A percentile compares a stretch with the other conserved stretches of the same genome.
Evolutionary conservation across 2,113 vertebrate species (phyloP).

Genomic region (Urocitellus parryii): DNA sequence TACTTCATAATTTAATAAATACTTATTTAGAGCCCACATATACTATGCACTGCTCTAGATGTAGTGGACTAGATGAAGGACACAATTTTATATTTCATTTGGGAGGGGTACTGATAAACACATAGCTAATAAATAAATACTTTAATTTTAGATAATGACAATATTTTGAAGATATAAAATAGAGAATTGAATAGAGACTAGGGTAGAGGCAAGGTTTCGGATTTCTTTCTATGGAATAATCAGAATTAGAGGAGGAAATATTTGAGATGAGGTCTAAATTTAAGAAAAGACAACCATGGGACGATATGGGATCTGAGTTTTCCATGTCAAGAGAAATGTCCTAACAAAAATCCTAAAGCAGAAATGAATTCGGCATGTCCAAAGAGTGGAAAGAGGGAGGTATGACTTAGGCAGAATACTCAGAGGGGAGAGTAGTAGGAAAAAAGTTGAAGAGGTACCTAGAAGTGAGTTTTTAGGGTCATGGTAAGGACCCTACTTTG

Average conservation of each 20-base stretch:
- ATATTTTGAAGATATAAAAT: constrained; percentile 12
- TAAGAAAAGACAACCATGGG: background rate
- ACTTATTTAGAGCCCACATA: background rate
- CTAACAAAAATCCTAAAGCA: constrained; percentile 31
- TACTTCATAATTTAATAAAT: background rate
- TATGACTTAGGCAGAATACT: background rate
- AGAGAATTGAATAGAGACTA: background rate
- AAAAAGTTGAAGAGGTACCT: background rate
- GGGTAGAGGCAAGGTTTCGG: background rate
- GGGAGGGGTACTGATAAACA: background rate
- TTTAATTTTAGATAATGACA: constrained; percentile 12
- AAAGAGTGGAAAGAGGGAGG: background rate
- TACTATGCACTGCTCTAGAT: constrained; percentile 6
- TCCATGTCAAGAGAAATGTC: background rate
- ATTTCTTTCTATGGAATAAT: background rate
- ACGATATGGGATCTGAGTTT: background rate
- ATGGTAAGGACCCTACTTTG: background rate
- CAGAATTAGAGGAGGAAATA: background rate
- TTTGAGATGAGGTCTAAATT: constrained; percentile 32
- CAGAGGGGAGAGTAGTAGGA: background rate
- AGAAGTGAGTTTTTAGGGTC: background rate
- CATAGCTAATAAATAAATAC: constrained; percentile 1
- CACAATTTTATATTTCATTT: constrained; percentile 38
- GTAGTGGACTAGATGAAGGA: background rate
- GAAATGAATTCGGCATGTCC: background rate